Percentiles rank a stretch among this genome's conserved stretches.
Conservation (phyloP, 2,888 invertebrate species). For the Lapara coniferarum region DNA sequence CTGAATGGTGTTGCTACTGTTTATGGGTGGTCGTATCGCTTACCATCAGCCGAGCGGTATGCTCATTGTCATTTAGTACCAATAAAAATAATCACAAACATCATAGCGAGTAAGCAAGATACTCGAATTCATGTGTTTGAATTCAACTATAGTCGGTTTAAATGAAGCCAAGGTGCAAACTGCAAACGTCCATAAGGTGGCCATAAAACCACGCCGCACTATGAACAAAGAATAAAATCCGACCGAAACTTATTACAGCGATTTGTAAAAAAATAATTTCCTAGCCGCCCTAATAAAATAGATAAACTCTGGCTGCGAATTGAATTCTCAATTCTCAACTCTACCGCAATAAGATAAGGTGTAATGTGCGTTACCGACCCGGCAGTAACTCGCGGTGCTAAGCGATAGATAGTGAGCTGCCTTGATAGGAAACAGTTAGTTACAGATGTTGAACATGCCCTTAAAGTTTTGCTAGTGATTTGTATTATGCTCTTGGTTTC, state of each 20-base stretch:
- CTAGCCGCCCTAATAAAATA: slow-evolving; percentile 5
- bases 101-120: no score
- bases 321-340: slow-evolving; percentile 50
- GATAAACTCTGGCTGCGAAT: slow-evolving; percentile 36
- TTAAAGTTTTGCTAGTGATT: slow-evolving; percentile 51
- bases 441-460: slow-evolving; percentile 51
- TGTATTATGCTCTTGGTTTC: slow-evolving; percentile 46
- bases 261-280: background rate
- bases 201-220: no score
- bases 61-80: no score
- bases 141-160: no score
- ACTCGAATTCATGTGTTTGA: no score
- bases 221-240: background rate
- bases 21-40: no score
- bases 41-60: no score
- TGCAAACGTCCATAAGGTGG: no score
- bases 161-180: no score
- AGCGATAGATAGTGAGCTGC: slow-evolving; percentile 61
- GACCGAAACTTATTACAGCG: background rate
- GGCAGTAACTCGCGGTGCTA: slow-evolving; percentile 56
- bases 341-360: slow-evolving; percentile 47
- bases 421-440: slow-evolving; percentile 50
- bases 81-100: no score
- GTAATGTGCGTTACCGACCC: slow-evolving; percentile 50
- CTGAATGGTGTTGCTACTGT: no score